A percentile compares a stretch with the other conserved stretches of the same genome.
Evolutionary conservation across 2,888 invertebrate genomes (phyloP).

Genomic region (Chrysotoxum bicinctum): DNA sequence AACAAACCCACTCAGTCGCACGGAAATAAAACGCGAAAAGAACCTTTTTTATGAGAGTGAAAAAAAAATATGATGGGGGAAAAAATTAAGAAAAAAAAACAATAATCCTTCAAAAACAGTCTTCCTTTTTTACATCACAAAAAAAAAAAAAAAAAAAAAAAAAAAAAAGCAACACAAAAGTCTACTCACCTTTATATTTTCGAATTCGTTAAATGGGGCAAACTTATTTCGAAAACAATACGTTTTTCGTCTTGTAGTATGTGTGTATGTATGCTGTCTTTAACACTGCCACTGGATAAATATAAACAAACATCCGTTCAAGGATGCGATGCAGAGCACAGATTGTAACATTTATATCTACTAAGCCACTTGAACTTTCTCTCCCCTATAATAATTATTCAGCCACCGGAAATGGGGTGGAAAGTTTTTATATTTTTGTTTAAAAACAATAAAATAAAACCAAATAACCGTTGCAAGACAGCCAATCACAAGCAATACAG

Average conservation of each 20-base stretch:
- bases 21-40: constrained; percentile 11
- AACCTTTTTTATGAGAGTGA: background rate
- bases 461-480: background rate
- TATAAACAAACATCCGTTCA: constrained; percentile 57
- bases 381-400: background rate
- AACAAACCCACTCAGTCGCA: constrained; percentile 4
- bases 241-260: background rate
- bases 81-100: background rate
- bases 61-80: background rate
- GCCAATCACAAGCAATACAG: constrained; percentile 43
- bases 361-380: constrained; percentile 11
- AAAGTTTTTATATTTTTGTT: background rate
- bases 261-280: constrained; percentile 40
- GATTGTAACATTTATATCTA: constrained; percentile 24
- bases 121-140: background rate
- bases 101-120: constrained; percentile 54
- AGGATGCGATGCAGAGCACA: constrained; percentile 40
- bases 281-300: constrained; percentile 38
- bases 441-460: constrained; percentile 21
- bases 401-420: constrained; percentile 9
- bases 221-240: constrained; percentile 18
- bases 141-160: constrained; percentile 1
- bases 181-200: constrained; percentile 45
- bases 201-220: background rate
- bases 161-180: constrained; percentile 3